Percentiles rank a stretch among this genome's conserved stretches.
Conservation (phyloP, 2,797 vertebrate genomes). For the Eulemur rubriventer region DNA sequence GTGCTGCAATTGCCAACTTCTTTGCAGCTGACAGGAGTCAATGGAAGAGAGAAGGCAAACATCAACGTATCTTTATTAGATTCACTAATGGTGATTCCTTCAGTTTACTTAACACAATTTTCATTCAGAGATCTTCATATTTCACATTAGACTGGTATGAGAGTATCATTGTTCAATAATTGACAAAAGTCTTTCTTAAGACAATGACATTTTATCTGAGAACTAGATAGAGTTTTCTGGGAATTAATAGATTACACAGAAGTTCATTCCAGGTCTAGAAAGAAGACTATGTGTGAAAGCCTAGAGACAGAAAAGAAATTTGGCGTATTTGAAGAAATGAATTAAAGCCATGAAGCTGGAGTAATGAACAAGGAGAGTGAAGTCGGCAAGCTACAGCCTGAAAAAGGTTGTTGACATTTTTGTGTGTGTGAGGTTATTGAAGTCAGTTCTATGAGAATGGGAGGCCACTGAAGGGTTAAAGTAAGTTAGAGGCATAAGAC, state of each 20-base stretch:
- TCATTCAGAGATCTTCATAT: background rate
- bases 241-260: background rate
- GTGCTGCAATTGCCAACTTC: fast-evolving
- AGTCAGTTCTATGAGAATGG: background rate
- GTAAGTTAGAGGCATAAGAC: background rate
- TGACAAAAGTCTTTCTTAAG: background rate
- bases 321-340: background rate
- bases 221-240: background rate
- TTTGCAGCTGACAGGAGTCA: background rate
- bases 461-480: background rate
- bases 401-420: background rate
- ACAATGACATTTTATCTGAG: background rate
- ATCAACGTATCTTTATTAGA: background rate
- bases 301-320: background rate
- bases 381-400: background rate
- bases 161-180: background rate
- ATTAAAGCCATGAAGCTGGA: background rate
- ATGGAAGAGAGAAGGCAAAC: background rate
- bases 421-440: background rate
- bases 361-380: background rate
- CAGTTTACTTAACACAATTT: background rate
- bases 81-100: background rate
- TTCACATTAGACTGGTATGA: background rate
- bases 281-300: background rate
- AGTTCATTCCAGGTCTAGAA: background rate